Evolutionary conservation across 2,888 invertebrate species (phyloP), one percentile per base, ranked within the genome.

Genomic region (Pachydiplax longipennis): DNA sequence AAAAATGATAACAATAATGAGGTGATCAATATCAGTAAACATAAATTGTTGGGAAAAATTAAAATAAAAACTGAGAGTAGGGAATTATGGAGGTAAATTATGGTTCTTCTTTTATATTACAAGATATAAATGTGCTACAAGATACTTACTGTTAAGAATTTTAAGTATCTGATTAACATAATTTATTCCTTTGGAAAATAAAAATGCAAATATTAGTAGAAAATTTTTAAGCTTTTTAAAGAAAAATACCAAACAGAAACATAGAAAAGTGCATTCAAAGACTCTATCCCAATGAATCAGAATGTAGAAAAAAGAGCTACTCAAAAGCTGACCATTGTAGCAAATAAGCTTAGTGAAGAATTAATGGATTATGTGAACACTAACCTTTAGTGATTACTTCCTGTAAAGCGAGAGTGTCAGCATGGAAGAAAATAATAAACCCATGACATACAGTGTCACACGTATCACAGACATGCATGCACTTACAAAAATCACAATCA

Each of bases 301-400:
- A 82, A 48, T 82, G 48, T 44, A 82, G 44, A 87, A 61, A 87
- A 58, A 87, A 83, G 87, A 61, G 61, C 87, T 87, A 87, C 87
- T 35, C 35, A 87, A 87, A 87, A 61, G 61, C 65, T 61, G 65
- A 65, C 61, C 35, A 37, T 87, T 65, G 61, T 61, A 87, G 87
- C 87, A 87, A 87, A 61, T 87, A 87, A 87, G 87, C 87, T 87
- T 87, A 87, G 87, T 87, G 87, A 87, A 87, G 87, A 87, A 87
- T 61, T 87, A 87, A 87, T 87, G 87, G 87, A 87, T 87, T 61
- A 87, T 87, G 87, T 87, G 87, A 87, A 87, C 87, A 87, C 87
- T 87, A 87, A 87, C 87, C 87, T 87, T 87, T 87, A 87, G 87
- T 87, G 87, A 87, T 87, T 87, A 87, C 87, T 87, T 87, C 87